phyloP scores from a whole-genome alignment of 2,888 invertebrate species.

The Drosophila ustulata region DNA sequence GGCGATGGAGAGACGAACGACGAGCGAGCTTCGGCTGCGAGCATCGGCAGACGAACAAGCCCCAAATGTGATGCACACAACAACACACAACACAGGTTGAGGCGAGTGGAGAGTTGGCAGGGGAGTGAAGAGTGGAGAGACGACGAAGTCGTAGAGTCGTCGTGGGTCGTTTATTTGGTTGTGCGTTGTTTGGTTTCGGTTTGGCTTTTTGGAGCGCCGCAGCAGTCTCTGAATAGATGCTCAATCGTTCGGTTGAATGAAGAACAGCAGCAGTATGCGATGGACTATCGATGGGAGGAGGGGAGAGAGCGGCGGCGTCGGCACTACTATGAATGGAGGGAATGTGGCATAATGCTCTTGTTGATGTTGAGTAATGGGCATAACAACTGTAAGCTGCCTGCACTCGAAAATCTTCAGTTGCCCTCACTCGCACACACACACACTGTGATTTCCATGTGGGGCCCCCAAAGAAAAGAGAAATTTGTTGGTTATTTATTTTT shows the following conservation, averaged over 20 bases:
- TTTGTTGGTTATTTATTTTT: slow-evolving; percentile 67
- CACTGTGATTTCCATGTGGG: slow-evolving; percentile 53
- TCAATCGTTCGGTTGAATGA: slow-evolving; percentile 78
- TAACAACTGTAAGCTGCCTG: slow-evolving; percentile 77
- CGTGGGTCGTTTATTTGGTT: slow-evolving; percentile 76
- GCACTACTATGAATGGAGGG: slow-evolving; percentile 59
- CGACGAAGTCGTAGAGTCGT: slow-evolving; percentile 42
- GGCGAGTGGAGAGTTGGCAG: background rate
- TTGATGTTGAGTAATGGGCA: slow-evolving; percentile 79
- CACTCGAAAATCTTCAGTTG: slow-evolving; percentile 49
- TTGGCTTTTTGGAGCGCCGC: slow-evolving; percentile 62
- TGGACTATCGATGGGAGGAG: slow-evolving; percentile 9
- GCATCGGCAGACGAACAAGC: slow-evolving; percentile 40
- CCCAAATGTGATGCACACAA: slow-evolving; percentile 41
- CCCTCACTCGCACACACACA: slow-evolving; percentile 14
- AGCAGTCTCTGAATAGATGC: slow-evolving; percentile 72
- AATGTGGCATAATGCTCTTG: slow-evolving; percentile 77
- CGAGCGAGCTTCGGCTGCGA: slow-evolving; percentile 44
- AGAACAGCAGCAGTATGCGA: slow-evolving; percentile 49
- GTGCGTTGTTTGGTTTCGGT: slow-evolving; percentile 49
- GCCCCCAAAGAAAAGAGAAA: slow-evolving; percentile 70
- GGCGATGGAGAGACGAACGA: slow-evolving; percentile 34
- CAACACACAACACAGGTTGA: slow-evolving; percentile 14
- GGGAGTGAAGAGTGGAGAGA: slow-evolving; percentile 9
- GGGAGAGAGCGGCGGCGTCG: background rate